Conservation (phyloP, 2,888 invertebrate genomes). For the Lasioglossum calceatum region DNA sequence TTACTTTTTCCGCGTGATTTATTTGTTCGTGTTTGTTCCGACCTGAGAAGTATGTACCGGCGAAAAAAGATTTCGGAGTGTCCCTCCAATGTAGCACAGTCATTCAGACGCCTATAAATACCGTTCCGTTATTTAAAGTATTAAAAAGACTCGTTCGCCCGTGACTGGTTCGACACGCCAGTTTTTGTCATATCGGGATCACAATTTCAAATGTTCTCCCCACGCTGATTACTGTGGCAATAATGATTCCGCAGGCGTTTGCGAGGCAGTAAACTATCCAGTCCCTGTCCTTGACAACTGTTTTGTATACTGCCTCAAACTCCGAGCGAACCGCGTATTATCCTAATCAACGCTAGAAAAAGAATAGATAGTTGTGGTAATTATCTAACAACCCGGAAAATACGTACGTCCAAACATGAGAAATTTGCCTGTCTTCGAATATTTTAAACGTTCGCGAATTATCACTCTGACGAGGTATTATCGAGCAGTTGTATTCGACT, state of each 20-base stretch:
- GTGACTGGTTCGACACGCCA: constrained; percentile 16
- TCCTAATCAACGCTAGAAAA: constrained; percentile 6
- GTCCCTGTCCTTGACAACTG: constrained; percentile 12
- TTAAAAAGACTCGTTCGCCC: constrained; percentile 1
- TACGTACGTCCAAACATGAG: background rate
- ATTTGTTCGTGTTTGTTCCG: background rate
- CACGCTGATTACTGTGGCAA: background rate
- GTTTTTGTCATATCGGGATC: constrained; percentile 1
- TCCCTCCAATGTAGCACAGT: background rate
- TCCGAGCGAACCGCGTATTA: background rate
- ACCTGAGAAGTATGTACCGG: background rate
- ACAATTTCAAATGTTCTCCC: background rate
- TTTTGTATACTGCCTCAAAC: constrained; percentile 20
- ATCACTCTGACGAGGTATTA: background rate
- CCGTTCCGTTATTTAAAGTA: background rate
- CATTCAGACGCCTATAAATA: background rate
- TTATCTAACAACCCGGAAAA: background rate
- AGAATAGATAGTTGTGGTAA: background rate
- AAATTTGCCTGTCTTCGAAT: background rate
- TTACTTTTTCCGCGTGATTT: background rate
- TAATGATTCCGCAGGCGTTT: background rate
- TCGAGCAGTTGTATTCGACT: background rate
- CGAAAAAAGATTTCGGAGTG: background rate
- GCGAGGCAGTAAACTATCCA: constrained; percentile 4
- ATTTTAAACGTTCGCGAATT: background rate